phyloP scores from a whole-genome alignment of 2,113 vertebrate genomes.

The Actinemys pallida region DNA sequence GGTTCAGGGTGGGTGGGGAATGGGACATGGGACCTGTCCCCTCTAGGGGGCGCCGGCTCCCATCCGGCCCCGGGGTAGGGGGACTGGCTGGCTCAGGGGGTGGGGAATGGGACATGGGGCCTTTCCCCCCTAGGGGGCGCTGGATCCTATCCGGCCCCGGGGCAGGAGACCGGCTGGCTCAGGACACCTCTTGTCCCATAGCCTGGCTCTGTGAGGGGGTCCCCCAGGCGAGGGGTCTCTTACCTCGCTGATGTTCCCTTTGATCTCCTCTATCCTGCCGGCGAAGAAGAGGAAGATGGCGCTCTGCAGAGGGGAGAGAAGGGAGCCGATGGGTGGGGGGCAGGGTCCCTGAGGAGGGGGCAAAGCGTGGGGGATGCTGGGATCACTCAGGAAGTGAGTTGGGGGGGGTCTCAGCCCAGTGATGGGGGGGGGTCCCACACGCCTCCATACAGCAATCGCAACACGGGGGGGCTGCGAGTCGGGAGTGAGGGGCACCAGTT shows the following conservation, averaged over 20 bases:
- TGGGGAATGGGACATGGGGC: too few species aligned
- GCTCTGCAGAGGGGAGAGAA: constrained; percentile 77
- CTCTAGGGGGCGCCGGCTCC: neutral
- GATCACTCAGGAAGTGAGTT: neutral
- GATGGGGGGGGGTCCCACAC: neutral
- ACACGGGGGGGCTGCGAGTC: neutral
- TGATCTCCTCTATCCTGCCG: constrained; percentile 93
- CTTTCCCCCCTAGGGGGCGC: too few species aligned
- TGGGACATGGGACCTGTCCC: too few species aligned
- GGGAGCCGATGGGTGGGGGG: too few species aligned
- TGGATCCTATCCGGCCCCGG: too few species aligned
- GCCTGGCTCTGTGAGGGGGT: neutral
- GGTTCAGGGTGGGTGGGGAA: too few species aligned
- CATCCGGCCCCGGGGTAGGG: too few species aligned
- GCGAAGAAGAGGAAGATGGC: constrained; percentile 96
- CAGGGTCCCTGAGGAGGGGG: neutral
- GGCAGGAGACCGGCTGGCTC: too few species aligned
- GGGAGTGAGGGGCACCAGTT: neutral
- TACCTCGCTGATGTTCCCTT: constrained; percentile 90
- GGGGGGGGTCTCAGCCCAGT: neutral
- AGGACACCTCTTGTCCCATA: neutral
- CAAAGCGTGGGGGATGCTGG: neutral
- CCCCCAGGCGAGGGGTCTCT: constrained; percentile 51
- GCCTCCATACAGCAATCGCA: neutral
- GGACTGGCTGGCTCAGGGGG: neutral